A percentile compares a stretch with the other conserved stretches of the same genome.
Evolutionary conservation across 2,113 vertebrate species (phyloP).

Genomic region (Lontra canadensis): DNA sequence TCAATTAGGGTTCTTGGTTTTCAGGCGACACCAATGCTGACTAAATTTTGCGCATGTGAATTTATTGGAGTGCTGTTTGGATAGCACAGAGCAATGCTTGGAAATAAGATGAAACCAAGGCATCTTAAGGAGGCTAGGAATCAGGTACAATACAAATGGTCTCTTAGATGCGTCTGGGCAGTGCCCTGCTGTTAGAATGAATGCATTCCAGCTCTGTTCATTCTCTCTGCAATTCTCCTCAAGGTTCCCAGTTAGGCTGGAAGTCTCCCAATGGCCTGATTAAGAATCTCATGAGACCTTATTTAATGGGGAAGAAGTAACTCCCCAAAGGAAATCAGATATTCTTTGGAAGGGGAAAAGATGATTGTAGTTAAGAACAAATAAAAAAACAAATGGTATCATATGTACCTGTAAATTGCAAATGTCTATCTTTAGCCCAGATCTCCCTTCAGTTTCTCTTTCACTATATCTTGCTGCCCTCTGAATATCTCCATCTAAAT

Average conservation of each 20-base stretch:
- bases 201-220: neutral
- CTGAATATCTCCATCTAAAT: neutral
- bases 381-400: neutral
- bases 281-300: conserved; percentile 17
- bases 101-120: neutral
- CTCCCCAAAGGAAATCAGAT: conserved; percentile 16
- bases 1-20: neutral
- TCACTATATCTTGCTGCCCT: neutral
- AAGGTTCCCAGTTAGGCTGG: neutral
- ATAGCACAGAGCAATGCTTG: neutral
- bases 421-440: neutral
- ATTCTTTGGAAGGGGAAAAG: conserved; percentile 3
- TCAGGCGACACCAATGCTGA: neutral
- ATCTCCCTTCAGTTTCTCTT: neutral
- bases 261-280: conserved; percentile 12
- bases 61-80: neutral
- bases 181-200: neutral
- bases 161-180: neutral
- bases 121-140: neutral
- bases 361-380: conserved; percentile 18
- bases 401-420: neutral
- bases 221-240: neutral
- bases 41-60: neutral
- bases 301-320: conserved; percentile 19
- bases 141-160: neutral